Base-by-base conservation (phyloP, 2,888 invertebrate species). In the Altica lythri region DNA sequence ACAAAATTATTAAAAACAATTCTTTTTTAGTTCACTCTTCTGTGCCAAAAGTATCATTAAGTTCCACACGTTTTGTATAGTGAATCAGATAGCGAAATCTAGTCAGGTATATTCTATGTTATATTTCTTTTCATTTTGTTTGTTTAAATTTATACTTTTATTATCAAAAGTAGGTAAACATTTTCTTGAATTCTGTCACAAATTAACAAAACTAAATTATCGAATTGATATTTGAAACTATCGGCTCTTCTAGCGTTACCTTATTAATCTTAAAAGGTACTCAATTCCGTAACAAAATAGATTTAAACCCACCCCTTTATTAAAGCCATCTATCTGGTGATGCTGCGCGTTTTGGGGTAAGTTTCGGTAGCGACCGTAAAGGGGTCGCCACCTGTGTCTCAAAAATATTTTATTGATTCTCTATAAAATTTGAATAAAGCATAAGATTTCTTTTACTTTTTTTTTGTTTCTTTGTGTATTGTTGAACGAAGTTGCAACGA, bases 301-400 rank as follows among this genome's bases (percentile, higher is more conserved):
- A 14, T 25, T 25, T 22, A 5, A 16, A 22, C n/a, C 29, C 47
- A 51, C 37, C 46, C 47, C 35, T 38, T 32, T 17, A 13, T 29
- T 27, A 18, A 49, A 19, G 50, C 49, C 43, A 47, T 43, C 48
- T 54, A 38, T 37, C 44, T 12, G 8, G 29, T 46, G 57, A 58
- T 53, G 61, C 61, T 57, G 59, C 43, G 50, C 37, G 29, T 30
- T 60, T 60, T 47, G 43, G 60, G 60, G 32, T 45, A 32, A 37
- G 53, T 57, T 64, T 59, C 52, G 51, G 19, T 27, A 1, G 35
- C 10, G 18, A 10, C 19, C 18, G 49, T 52, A 32, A 19, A 50
- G 53, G 57, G 45, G 63, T 63, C 65, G 67, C 60, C 43, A 45
- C 54, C 19, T 22, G 55, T 38, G 2, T 30, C 44, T 17, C 35